Conservation (phyloP, 2,888 invertebrate species). For the Macrophya alboannulata region DNA sequence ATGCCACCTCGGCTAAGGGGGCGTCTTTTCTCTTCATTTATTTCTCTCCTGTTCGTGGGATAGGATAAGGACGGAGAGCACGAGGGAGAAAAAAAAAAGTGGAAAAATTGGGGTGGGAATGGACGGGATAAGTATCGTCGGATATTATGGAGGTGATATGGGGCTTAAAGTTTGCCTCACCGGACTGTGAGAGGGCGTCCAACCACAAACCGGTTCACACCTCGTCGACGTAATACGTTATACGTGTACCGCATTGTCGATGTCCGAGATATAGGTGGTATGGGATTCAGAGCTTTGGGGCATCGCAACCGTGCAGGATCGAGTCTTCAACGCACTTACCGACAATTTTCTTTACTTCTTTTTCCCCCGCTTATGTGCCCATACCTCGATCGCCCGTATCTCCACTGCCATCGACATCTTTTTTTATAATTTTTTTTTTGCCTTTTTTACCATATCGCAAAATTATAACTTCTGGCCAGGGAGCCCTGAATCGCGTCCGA, state of each 20-base stretch:
- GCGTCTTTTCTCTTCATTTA: constrained; percentile 16
- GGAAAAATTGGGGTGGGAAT: neutral
- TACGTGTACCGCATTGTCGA: constrained; percentile 54
- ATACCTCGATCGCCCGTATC: neutral
- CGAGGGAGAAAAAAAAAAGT: neutral
- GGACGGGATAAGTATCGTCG: constrained; percentile 48
- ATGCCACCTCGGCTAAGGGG: constrained; percentile 12
- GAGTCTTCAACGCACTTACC: constrained; percentile 33
- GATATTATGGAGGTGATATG: constrained; percentile 44
- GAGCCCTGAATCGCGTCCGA: neutral
- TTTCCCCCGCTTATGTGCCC: neutral
- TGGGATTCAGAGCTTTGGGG: constrained; percentile 54
- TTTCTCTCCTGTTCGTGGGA: neutral
- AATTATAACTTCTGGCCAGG: constrained; percentile 35
- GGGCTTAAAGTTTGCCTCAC: constrained; percentile 39
- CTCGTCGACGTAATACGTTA: constrained; percentile 55
- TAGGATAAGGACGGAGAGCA: neutral
- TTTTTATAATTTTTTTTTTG: neutral
- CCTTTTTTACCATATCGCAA: neutral
- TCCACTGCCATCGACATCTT: constrained; percentile 19
- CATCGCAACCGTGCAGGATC: constrained; percentile 40
- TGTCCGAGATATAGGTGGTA: neutral
- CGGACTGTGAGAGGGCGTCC: constrained; percentile 38
- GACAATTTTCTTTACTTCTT: constrained; percentile 29
- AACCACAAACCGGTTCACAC: constrained; percentile 52